Percentiles rank a stretch among this genome's conserved stretches.
Conservation (phyloP, 2,797 vertebrate genomes). For the Microctenopoma lineatum region DNA sequence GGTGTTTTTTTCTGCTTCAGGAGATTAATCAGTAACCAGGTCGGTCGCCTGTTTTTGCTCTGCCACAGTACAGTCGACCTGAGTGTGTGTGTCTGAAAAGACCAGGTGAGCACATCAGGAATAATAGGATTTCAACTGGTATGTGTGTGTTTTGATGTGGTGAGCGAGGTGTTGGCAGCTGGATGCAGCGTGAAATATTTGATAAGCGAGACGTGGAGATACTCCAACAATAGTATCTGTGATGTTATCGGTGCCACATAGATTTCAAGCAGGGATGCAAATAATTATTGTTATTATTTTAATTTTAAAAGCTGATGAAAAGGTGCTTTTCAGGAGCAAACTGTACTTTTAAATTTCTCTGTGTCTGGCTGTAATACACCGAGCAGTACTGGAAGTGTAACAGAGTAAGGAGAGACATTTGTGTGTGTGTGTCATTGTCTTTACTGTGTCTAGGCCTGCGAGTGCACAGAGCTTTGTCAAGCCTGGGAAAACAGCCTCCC, state of each 20-base stretch:
- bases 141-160: not conserved
- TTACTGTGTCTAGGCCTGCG: constrained; percentile 80
- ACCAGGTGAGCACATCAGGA: not conserved
- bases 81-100: not conserved
- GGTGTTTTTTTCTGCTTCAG: not conserved
- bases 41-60: not conserved
- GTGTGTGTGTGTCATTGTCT: constrained; percentile 81
- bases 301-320: not conserved
- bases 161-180: not conserved
- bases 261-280: not conserved
- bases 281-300: not conserved
- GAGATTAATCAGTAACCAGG: not conserved
- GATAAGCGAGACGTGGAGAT: not conserved
- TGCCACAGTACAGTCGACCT: not conserved
- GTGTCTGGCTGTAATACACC: constrained; percentile 17
- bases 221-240: not conserved
- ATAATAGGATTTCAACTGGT: not conserved
- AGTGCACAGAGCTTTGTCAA: constrained; percentile 81
- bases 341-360: not conserved
- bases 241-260: not conserved
- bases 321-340: not conserved
- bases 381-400: constrained; percentile 51
- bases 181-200: not conserved
- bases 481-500: constrained; percentile 86
- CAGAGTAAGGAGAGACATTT: constrained; percentile 56